Percentiles rank a stretch among this genome's conserved stretches.
phyloP scores from a whole-genome alignment of 2,113 vertebrate species.

The Opisthocomus hoazin region DNA sequence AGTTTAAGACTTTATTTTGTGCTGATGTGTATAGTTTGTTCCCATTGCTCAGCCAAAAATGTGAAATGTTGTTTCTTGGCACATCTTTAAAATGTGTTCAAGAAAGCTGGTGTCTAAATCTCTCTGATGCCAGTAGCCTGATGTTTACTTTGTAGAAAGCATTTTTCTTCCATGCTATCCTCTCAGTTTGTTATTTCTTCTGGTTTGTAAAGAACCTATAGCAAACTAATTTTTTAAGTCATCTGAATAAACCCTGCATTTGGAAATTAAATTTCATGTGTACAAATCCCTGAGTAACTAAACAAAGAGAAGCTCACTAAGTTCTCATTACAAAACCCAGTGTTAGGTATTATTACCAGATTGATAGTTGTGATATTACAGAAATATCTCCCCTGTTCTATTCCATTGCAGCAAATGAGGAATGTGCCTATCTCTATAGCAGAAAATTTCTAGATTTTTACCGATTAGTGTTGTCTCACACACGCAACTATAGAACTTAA shows the following conservation, averaged over 20 bases:
- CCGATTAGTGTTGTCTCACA: background rate
- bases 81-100: background rate
- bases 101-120: background rate
- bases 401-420: background rate
- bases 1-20: background rate
- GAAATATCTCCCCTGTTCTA: background rate
- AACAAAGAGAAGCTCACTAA: background rate
- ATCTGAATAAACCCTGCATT: background rate
- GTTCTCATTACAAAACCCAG: background rate
- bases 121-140: background rate
- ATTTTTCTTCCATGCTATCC: background rate
- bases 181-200: background rate
- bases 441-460: background rate
- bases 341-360: background rate
- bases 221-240: background rate
- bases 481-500: background rate
- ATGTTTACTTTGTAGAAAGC: background rate
- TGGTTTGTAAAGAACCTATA: background rate
- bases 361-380: background rate
- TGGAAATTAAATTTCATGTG: background rate
- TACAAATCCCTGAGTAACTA: background rate
- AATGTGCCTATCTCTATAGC: background rate
- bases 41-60: background rate
- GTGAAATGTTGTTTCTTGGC: background rate
- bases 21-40: background rate